These are phyloP conservation scores for Agrilus mali DNA, from an alignment of 2,888 invertebrate genomes.

Conservation along the genomic window DNA sequence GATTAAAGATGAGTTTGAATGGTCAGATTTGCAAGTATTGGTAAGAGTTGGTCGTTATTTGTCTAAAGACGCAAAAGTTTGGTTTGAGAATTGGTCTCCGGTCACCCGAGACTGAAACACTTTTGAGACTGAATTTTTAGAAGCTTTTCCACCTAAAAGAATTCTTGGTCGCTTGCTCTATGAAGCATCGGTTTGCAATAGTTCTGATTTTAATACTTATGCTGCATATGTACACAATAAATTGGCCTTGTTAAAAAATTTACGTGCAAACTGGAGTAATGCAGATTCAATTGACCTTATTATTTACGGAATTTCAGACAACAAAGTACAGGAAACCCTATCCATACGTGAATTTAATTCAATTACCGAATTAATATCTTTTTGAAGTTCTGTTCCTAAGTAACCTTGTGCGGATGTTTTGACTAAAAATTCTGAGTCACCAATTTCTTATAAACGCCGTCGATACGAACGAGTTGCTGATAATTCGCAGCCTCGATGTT, in stretches of 20 bases:
- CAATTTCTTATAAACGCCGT: neutral
- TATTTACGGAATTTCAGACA: constrained; percentile 12
- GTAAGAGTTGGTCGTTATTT: constrained; percentile 4
- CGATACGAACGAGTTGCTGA: neutral
- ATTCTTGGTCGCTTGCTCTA: constrained; percentile 13
- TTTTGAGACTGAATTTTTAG: constrained; percentile 15
- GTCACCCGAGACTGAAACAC: constrained; percentile 10
- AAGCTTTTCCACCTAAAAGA: constrained; percentile 14
- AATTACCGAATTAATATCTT: constrained; percentile 12
- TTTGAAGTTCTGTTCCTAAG: constrained; percentile 8
- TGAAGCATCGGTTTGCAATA: constrained; percentile 13
- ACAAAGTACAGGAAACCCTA: constrained; percentile 9
- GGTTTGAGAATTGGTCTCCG: constrained; percentile 11
- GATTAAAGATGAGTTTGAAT: constrained; percentile 1
- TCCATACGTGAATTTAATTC: constrained; percentile 8
- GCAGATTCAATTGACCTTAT: constrained; percentile 15
- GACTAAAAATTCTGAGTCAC: neutral
- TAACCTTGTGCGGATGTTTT: too few relatives aligned
- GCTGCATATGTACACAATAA: constrained; percentile 15
- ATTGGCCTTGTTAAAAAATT: constrained; percentile 10
- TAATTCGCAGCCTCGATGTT: neutral
- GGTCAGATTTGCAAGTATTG: constrained; percentile 1
- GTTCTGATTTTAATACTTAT: constrained; percentile 12
- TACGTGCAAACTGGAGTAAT: constrained; percentile 14
- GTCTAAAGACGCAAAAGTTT: constrained; percentile 1